Conservation (phyloP, 2,113 vertebrate genomes). For the Cnemophilus loriae region DNA sequence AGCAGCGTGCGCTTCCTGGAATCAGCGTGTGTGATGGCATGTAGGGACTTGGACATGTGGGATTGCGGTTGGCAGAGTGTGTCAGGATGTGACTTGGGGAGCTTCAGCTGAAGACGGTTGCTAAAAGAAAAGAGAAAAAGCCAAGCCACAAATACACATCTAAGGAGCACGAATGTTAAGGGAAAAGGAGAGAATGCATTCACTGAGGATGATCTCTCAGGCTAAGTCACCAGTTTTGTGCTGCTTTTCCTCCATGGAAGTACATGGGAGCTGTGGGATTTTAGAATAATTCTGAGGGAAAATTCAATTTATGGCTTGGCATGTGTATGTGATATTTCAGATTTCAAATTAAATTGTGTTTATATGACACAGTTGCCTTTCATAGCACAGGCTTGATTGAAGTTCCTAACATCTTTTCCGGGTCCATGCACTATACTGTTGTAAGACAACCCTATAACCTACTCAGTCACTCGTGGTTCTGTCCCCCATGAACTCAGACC, state of each 20-base stretch:
- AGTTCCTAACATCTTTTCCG: not conserved
- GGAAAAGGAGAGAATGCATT: not conserved
- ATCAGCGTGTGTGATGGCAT: not conserved
- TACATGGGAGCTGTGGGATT: not conserved
- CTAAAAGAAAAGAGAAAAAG: not conserved
- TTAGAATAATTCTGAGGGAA: not conserved
- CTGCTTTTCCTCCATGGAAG: not conserved
- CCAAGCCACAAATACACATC: conserved; percentile 9
- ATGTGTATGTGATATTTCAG: not conserved
- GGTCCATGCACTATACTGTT: not conserved
- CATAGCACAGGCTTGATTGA: not conserved
- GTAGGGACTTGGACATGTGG: not conserved
- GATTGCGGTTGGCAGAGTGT: not conserved
- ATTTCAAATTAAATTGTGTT: not conserved
- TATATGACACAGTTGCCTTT: not conserved
- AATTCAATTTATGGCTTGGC: not conserved
- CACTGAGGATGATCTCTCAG: not conserved
- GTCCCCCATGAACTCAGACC: not conserved
- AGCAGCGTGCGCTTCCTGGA: not conserved
- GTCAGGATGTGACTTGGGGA: conserved; percentile 1
- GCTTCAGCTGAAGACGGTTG: not conserved
- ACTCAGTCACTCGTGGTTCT: not conserved
- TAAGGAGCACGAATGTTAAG: not conserved
- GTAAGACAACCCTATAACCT: not conserved
- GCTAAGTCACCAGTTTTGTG: not conserved